These are phyloP conservation scores for Agrochola circellaris DNA, from an alignment of 2,888 invertebrate genomes.

Conservation along the genomic window DNA sequence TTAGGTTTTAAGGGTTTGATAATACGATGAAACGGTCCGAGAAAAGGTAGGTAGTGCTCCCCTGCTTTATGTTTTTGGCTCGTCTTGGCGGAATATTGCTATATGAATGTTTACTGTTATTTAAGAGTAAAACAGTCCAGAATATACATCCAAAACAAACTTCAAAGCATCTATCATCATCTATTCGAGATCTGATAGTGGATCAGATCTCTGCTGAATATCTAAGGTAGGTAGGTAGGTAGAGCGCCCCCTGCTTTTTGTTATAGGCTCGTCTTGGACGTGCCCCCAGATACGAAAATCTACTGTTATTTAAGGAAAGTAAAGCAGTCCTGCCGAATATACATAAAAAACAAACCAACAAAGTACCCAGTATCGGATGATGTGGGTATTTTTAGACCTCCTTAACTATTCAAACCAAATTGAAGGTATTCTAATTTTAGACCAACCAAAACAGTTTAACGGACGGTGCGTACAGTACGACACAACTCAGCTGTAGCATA, in stretches of 20 bases:
- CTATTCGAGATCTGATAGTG: no score
- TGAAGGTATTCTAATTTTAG: conserved; percentile 17
- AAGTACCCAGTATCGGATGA: no score
- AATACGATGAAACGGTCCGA: no score
- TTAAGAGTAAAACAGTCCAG: not conserved
- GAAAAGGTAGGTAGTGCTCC: no score
- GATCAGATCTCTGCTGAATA: no score
- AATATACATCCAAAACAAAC: not conserved
- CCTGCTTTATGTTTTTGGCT: no score
- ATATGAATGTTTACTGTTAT: not conserved
- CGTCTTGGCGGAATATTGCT: not conserved
- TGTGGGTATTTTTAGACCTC: conserved; percentile 10
- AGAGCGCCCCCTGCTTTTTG: no score
- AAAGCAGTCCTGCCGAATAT: not conserved
- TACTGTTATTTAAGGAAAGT: not conserved
- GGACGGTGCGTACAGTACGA: not conserved
- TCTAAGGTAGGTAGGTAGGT: no score
- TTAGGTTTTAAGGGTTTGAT: no score
- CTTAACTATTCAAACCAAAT: conserved; percentile 4
- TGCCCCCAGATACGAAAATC: not conserved
- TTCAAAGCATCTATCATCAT: no score
- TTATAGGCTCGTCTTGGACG: no score
- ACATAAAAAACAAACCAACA: not conserved
- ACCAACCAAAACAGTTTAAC: conserved; percentile 2
- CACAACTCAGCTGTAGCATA: no score